Base-by-base conservation (phyloP, 2,113 vertebrate genomes). In the Ailuropoda melanoleuca region DNA sequence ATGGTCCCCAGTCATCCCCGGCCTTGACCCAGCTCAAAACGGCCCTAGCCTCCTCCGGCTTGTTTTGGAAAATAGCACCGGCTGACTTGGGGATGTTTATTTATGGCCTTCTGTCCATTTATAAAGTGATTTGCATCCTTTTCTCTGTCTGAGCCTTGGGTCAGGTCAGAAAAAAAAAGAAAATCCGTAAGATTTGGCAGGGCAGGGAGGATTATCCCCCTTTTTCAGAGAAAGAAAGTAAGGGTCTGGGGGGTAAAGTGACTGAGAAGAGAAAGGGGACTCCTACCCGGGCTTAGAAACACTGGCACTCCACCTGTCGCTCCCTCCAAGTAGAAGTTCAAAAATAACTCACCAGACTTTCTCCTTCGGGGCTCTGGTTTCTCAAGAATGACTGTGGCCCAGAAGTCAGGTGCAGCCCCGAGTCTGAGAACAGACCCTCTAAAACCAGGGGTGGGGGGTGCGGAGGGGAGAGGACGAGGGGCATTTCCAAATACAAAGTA, bases 381-480 rank as follows among this genome's bases (percentile, higher is more conserved):
- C 9, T 6, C 3, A 23, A 43, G 39, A 62, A 10, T 1, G 10
- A 24, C 0, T 0, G 1, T 6, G 24, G 34, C 10, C 64, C 68
- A 9, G 34, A 53, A 21, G 18, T 58, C 48, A 31, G 83, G 48
- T 74, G 8, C 53, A 34, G n/a, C 1, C 0, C 1, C 3, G n/a
- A 72, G 55, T 3, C 66, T n/a, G 43, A 39, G 48, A 23, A 24
- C 39, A 55, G 46, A 39, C 15, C 26, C 62, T 10, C 19, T 15
- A n/a, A 46, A 34, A 21, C 6, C 5, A 34, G 68, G 8, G 10
- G 18, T 2, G 0, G 43, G n/a, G 13, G 31, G 4, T 11, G 53
- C 2, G 4, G 31, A 19, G 17, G 1, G 13, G 4, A 15, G 2
- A 5, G 37, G 18, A 21, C 58, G 10, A 8, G 2, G 72, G 0